Evolutionary conservation across 1,140 invertebrate species (phyloP).

Genomic region (Leguminivora glycinivorella): DNA sequence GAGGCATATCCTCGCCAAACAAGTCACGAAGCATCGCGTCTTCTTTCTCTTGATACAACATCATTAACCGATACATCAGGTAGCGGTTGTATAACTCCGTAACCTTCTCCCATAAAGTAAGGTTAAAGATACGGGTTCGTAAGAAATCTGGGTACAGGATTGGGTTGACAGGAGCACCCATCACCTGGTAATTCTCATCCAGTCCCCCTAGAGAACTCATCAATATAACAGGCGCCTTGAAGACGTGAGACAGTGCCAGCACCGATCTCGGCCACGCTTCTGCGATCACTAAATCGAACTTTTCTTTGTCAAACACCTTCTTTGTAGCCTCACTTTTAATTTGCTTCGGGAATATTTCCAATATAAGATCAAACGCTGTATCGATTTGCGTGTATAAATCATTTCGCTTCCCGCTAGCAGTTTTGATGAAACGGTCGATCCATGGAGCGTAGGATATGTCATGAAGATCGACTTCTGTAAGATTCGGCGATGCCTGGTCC

Average conservation of each 20-base stretch:
- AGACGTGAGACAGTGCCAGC: constrained; percentile 10
- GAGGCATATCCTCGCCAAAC: neutral
- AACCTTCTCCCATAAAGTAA: constrained; percentile 27
- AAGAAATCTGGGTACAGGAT: neutral
- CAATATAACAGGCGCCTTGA: constrained; percentile 20
- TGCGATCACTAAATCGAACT: constrained; percentile 22
- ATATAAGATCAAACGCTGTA: constrained; percentile 28
- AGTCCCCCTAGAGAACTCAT: constrained; percentile 6
- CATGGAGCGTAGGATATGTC: constrained; percentile 33
- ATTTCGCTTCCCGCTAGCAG: neutral
- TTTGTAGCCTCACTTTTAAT: neutral
- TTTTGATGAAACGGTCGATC: neutral
- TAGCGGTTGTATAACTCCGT: constrained; percentile 1
- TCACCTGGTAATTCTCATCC: neutral
- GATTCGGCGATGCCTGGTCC: constrained; percentile 40
- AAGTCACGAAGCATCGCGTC: neutral
- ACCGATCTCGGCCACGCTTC: neutral
- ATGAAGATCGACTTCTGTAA: constrained; percentile 43
- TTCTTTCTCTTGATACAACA: neutral
- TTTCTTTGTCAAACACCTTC: neutral
- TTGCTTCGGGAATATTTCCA: neutral
- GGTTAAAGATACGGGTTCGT: neutral
- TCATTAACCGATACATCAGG: neutral
- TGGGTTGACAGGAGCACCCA: constrained; percentile 4
- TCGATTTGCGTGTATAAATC: neutral